phyloP scores from a whole-genome alignment of 2,797 vertebrate genomes.

The Sebastes melanostomus region DNA sequence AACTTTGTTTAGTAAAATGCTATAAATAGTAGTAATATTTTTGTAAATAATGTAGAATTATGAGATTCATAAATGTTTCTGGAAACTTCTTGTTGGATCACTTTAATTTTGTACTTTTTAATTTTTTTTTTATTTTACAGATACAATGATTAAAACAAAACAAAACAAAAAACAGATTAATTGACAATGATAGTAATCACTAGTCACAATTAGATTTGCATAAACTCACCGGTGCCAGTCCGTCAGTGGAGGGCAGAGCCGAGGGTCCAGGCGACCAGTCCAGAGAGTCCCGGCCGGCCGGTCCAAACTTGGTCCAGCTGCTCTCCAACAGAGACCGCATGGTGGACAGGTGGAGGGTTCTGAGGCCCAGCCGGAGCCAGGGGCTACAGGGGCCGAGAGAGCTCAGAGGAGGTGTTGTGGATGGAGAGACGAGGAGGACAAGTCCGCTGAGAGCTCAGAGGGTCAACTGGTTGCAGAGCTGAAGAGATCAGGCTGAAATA shows the following conservation, averaged over 20 bases:
- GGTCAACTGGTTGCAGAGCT: constrained; percentile 20
- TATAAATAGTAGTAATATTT: not conserved
- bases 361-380: constrained; percentile 37
- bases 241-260: constrained; percentile 81
- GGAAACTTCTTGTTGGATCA: not conserved
- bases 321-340: constrained; percentile 87
- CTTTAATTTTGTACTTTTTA: not conserved
- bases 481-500: constrained; percentile 40
- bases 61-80: not conserved
- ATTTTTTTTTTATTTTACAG: not conserved
- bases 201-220: not conserved
- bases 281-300: constrained; percentile 86
- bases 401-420: not conserved
- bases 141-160: not conserved
- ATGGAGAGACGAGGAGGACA: not conserved
- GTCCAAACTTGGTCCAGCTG: constrained; percentile 90
- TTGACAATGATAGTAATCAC: not conserved
- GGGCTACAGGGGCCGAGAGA: constrained; percentile 8
- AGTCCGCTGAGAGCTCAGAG: constrained; percentile 19
- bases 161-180: not conserved
- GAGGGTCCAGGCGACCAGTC: constrained; percentile 87
- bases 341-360: constrained; percentile 54
- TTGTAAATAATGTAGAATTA: not conserved
- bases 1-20: not conserved
- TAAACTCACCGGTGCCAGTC: constrained; percentile 84